Percentiles rank a stretch among this genome's conserved stretches.
phyloP scores from a whole-genome alignment of 2,888 invertebrate species.

The Iselma pallidipennis region DNA sequence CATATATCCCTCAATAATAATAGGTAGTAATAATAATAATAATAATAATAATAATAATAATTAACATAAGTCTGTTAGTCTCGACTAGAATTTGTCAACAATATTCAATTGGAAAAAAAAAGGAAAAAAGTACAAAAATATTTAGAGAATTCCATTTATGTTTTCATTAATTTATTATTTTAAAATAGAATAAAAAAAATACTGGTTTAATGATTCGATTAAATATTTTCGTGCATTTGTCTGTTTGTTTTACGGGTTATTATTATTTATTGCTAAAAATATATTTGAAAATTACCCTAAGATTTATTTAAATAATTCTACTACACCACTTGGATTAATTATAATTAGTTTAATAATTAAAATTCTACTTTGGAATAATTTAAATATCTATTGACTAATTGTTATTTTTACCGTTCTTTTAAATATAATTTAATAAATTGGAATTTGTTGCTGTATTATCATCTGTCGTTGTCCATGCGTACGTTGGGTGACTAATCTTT shows the following conservation, averaged over 20 bases:
- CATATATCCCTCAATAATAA: no score
- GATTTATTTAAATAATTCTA: slow-evolving; percentile 3
- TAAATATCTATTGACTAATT: slow-evolving; percentile 27
- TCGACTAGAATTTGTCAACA: slow-evolving; percentile 31
- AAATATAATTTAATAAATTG: not conserved
- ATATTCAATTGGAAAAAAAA: not conserved
- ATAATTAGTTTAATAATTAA: slow-evolving; percentile 11
- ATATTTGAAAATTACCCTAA: not conserved
- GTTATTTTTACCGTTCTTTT: slow-evolving; percentile 6
- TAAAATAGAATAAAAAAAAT: slow-evolving; percentile 14
- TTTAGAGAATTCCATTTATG: not conserved
- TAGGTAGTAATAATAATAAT: not conserved
- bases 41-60: no score
- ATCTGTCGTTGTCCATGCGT: slow-evolving; percentile 19
- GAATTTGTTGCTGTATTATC: slow-evolving; percentile 21
- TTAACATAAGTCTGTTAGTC: slow-evolving; percentile 29
- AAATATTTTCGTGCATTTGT: not conserved
- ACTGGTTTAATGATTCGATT: slow-evolving; percentile 17
- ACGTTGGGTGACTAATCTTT: slow-evolving; percentile 38
- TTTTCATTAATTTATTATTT: no score
- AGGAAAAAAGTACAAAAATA: slow-evolving; percentile 16
- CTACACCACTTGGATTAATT: slow-evolving; percentile 7
- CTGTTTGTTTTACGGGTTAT: not conserved
- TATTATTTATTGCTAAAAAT: not conserved
- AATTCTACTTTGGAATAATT: slow-evolving; percentile 28